These are phyloP conservation scores for Anoncus sp. DNA, from an alignment of 2,888 invertebrate species.

Conservation along the genomic window DNA sequence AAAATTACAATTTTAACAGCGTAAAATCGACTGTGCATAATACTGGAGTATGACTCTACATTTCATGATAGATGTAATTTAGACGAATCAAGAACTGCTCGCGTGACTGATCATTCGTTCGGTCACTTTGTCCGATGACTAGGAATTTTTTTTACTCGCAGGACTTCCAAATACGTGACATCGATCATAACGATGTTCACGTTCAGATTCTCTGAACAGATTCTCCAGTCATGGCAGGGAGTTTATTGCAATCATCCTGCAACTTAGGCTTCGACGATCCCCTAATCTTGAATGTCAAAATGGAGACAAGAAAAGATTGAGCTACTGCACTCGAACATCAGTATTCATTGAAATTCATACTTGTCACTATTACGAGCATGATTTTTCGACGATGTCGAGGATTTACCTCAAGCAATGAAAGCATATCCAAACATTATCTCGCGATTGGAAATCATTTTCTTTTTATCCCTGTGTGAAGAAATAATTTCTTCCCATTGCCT, in stretches of 20 bases:
- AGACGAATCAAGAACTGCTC: neutral
- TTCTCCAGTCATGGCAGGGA: slow-evolving; percentile 1
- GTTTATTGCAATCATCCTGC: neutral
- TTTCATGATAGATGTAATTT: slow-evolving; percentile 3
- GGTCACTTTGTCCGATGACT: slow-evolving; percentile 39
- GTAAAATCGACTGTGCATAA: neutral
- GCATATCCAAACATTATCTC: neutral
- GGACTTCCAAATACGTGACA: slow-evolving; percentile 49
- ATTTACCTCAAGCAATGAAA: slow-evolving; percentile 65
- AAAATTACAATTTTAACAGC: neutral
- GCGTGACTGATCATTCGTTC: slow-evolving; percentile 26
- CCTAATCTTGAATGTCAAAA: slow-evolving; percentile 21
- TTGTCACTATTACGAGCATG: slow-evolving; percentile 76
- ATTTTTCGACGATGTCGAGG: slow-evolving; percentile 72
- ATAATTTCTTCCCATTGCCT: neutral
- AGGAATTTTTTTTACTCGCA: slow-evolving; percentile 4
- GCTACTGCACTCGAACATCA: slow-evolving; percentile 6
- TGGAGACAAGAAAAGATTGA: neutral
- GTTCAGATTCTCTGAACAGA: neutral
- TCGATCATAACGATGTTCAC: slow-evolving; percentile 29
- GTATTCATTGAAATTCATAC: slow-evolving; percentile 25
- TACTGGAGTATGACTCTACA: neutral
- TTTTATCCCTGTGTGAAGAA: too few species aligned
- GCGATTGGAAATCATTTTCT: neutral
- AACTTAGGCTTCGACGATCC: slow-evolving; percentile 5